phyloP scores from a whole-genome alignment of 2,113 vertebrate genomes.

The Melospiza georgiana region DNA sequence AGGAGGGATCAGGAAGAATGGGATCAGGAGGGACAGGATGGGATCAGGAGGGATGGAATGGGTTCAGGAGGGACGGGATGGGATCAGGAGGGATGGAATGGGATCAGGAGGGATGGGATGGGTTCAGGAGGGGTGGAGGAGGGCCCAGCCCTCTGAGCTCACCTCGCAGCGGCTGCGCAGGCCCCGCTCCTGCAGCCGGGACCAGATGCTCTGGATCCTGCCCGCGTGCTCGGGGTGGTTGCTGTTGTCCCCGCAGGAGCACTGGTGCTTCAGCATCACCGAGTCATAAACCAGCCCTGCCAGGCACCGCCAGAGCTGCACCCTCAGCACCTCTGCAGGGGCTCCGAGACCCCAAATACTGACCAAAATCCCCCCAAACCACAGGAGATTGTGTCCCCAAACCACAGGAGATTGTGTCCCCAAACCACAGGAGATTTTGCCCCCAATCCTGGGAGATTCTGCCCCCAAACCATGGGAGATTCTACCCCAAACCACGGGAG shows the following conservation, averaged over 20 bases:
- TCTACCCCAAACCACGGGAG: neutral
- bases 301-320: neutral
- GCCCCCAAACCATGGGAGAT: neutral
- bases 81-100: no score
- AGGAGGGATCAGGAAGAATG: neutral
- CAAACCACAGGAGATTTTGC: no score
- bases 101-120: no score
- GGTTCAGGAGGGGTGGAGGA: no score
- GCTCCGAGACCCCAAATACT: fast-evolving
- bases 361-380: neutral
- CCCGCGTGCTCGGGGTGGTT: conserved; percentile 86
- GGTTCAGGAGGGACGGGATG: no score
- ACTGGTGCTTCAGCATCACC: conserved; percentile 93
- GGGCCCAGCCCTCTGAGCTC: neutral
- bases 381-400: neutral
- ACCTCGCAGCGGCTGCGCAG: conserved; percentile 89
- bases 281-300: conserved; percentile 91
- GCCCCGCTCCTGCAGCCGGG: conserved; percentile 86
- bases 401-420: no score
- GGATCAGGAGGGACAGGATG: neutral
- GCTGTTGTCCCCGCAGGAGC: conserved; percentile 89
- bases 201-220: conserved; percentile 92
- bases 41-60: no score
- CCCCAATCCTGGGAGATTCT: no score
- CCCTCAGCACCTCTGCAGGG: neutral